Conservation (phyloP, 2,888 invertebrate species). For the Archips xylosteana region DNA sequence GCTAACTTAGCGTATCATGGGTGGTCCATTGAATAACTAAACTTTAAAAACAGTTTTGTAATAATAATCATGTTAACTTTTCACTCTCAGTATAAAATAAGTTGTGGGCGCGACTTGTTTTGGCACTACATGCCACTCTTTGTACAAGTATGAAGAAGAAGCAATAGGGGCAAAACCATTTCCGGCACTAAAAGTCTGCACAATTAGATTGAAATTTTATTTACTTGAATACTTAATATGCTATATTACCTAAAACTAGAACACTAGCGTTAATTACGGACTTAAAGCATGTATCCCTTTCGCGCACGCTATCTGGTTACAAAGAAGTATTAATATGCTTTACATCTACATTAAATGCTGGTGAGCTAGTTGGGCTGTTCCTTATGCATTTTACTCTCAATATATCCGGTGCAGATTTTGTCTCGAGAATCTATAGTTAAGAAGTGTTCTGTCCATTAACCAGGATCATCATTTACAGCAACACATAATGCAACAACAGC, state of each 20-base stretch:
- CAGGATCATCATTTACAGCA: conserved; percentile 60
- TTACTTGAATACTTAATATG: too few relatives aligned
- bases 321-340: too few relatives aligned
- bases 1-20: too few relatives aligned
- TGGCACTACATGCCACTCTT: background rate
- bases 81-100: background rate
- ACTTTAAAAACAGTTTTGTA: background rate
- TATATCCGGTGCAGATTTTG: background rate
- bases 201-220: background rate
- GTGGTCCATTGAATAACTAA: too few relatives aligned
- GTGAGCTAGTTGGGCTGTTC: too few relatives aligned
- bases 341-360: too few relatives aligned
- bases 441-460: conserved; percentile 8
- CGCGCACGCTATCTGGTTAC: background rate
- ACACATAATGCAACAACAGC: conserved; percentile 83
- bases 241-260: too few relatives aligned
- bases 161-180: background rate
- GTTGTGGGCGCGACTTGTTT: too few relatives aligned
- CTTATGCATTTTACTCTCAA: background rate
- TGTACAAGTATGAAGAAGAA: background rate
- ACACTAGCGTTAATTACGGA: background rate
- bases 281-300: background rate
- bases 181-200: background rate
- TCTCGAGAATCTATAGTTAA: background rate
- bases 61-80: background rate